A percentile compares a stretch with the other conserved stretches of the same genome.
phyloP scores from a whole-genome alignment of 2,888 invertebrate species.

The Fabriciana adippe region DNA sequence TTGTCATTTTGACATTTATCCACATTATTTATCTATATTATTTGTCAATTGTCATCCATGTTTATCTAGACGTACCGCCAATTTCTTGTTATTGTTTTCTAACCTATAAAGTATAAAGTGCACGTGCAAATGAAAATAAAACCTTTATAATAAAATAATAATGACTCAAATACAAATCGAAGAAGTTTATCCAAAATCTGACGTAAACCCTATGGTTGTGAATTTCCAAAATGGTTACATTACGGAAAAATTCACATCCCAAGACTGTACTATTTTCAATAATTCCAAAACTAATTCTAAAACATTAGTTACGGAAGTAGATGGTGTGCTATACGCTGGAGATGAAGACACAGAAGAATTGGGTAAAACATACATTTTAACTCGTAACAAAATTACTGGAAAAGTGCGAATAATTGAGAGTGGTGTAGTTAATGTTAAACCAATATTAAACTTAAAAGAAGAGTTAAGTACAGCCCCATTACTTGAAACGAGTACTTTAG shows the following conservation, averaged over 20 bases:
- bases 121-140: constrained; percentile 17
- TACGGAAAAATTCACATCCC: constrained; percentile 51
- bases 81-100: constrained; percentile 12
- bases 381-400: constrained; percentile 60
- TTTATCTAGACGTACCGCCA: not conserved
- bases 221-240: constrained; percentile 70
- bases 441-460: constrained; percentile 47
- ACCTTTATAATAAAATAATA: constrained; percentile 30
- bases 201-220: constrained; percentile 53
- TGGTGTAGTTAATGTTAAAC: constrained; percentile 57
- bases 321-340: constrained; percentile 59
- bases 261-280: constrained; percentile 51
- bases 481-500: constrained; percentile 58
- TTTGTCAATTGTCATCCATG: too few species aligned
- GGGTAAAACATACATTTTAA: constrained; percentile 59
- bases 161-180: constrained; percentile 63
- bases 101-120: constrained; percentile 17
- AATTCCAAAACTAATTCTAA: constrained; percentile 51
- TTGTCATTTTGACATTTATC: constrained; percentile 10
- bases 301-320: constrained; percentile 51
- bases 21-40: too few species aligned
- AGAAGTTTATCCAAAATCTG: constrained; percentile 55
- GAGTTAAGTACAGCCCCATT: constrained; percentile 43
- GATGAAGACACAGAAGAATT: constrained; percentile 56
- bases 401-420: constrained; percentile 66